Conservation (phyloP, 2,113 vertebrate genomes). For the Corythoichthys intestinalis region DNA sequence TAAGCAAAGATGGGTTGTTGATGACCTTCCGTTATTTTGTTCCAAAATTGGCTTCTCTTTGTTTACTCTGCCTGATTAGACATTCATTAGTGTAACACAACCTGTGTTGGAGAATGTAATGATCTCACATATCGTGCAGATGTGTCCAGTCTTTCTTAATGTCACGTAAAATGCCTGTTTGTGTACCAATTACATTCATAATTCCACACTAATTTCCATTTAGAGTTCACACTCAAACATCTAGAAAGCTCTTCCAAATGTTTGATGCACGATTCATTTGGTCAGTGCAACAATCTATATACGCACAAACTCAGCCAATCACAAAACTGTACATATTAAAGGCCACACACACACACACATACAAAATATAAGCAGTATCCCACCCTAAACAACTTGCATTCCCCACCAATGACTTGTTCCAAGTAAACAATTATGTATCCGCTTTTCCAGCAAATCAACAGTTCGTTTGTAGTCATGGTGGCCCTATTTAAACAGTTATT, state of each 20-base stretch:
- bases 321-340: slow-evolving; percentile 10
- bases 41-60: slow-evolving; percentile 33
- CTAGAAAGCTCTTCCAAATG: slow-evolving; percentile 52
- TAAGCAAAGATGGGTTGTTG: slow-evolving; percentile 60
- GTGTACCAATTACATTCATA: slow-evolving; percentile 69
- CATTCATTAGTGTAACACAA: slow-evolving; percentile 40
- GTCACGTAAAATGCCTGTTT: slow-evolving; percentile 57
- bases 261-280: slow-evolving; percentile 42
- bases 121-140: slow-evolving; percentile 63
- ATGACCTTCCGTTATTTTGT: slow-evolving; percentile 26
- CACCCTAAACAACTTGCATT: slow-evolving; percentile 59
- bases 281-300: slow-evolving; percentile 29
- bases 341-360: slow-evolving; percentile 33
- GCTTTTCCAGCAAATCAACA: slow-evolving; percentile 17
- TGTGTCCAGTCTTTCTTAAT: slow-evolving; percentile 64
- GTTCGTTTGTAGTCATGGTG: slow-evolving; percentile 46
- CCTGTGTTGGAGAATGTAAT: slow-evolving; percentile 51
- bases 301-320: slow-evolving; percentile 15
- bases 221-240: slow-evolving; percentile 60
- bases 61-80: slow-evolving; percentile 38
- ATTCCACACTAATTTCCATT: slow-evolving; percentile 60
- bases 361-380: slow-evolving; percentile 39
- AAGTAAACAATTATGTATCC: slow-evolving; percentile 54
- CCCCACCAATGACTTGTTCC: slow-evolving; percentile 35
- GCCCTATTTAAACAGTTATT: slow-evolving; percentile 42